A percentile compares a stretch with the other conserved stretches of the same genome.
phyloP scores from a whole-genome alignment of 1,140 invertebrate genomes.

The Harpegnathos saltator region DNA sequence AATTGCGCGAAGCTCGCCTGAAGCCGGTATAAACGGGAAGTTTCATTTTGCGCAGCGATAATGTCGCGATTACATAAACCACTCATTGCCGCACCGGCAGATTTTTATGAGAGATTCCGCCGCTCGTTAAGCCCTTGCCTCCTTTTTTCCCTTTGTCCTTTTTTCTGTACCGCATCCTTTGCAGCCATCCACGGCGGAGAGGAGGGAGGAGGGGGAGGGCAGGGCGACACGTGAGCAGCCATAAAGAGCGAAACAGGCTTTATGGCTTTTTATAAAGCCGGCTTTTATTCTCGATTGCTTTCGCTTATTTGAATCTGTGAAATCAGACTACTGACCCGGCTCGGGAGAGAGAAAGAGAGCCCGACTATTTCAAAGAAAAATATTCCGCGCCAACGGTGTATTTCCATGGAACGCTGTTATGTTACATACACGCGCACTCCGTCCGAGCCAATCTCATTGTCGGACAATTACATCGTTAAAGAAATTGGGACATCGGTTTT shows the following conservation, averaged over 20 bases:
- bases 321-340: neutral
- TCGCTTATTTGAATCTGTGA: slow-evolving; percentile 8
- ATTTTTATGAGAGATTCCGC: slow-evolving; percentile 36
- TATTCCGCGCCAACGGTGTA: neutral
- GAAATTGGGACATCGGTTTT: neutral
- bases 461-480: neutral
- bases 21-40: neutral
- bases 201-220: too few species aligned
- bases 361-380: slow-evolving; percentile 10
- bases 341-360: too few species aligned
- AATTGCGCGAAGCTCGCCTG: neutral
- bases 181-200: neutral
- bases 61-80: neutral
- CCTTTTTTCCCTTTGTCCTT: too few species aligned
- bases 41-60: slow-evolving; percentile 22
- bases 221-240: slow-evolving; percentile 2
- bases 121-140: slow-evolving; percentile 17
- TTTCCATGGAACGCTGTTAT: neutral
- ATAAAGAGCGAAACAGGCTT: slow-evolving; percentile 17
- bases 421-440: neutral
- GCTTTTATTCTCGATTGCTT: slow-evolving; percentile 4
- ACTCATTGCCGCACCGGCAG: slow-evolving; percentile 6
- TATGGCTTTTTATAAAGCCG: slow-evolving; percentile 29
- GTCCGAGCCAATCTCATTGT: neutral
- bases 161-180: slow-evolving; percentile 15